Conservation (phyloP, 2,113 vertebrate species). For the Xiphorhynchus elegans region DNA sequence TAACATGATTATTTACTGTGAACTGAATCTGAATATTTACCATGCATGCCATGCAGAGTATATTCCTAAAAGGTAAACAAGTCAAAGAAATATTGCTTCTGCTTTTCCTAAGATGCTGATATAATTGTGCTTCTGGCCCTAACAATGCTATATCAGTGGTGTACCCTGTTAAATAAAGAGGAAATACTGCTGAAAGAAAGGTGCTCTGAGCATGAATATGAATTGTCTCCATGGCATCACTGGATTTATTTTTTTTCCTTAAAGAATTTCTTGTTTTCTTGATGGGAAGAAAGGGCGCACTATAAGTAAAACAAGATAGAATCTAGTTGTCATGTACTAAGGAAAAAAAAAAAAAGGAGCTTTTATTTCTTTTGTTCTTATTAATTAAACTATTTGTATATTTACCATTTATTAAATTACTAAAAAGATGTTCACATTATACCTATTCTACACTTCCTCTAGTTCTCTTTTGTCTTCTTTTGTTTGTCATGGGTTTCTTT, state of each 20-base stretch:
- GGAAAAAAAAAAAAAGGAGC: background rate
- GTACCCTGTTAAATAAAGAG: background rate
- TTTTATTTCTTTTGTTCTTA: background rate
- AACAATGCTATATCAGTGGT: background rate
- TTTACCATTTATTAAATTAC: background rate
- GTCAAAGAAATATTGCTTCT: background rate
- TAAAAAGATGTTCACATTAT: background rate
- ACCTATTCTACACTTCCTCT: background rate
- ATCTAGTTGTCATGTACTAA: background rate
- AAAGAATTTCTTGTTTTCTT: background rate
- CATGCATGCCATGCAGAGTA: background rate
- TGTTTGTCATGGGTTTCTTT: background rate
- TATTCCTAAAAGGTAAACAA: slow-evolving; percentile 1
- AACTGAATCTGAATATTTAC: background rate
- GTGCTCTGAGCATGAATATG: background rate
- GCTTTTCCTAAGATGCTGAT: background rate
- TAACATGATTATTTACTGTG: accelerated
- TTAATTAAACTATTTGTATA: background rate
- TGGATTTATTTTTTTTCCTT: background rate
- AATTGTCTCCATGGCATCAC: background rate
- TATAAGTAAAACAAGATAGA: background rate
- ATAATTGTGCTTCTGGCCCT: background rate
- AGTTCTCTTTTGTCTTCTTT: background rate
- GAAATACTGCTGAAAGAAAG: background rate
- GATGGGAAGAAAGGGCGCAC: background rate